A percentile compares a stretch with the other conserved stretches of the same genome.
These are phyloP conservation scores for Heliconius hortense DNA, from an alignment of 2,888 invertebrate species.

Conservation along the genomic window DNA sequence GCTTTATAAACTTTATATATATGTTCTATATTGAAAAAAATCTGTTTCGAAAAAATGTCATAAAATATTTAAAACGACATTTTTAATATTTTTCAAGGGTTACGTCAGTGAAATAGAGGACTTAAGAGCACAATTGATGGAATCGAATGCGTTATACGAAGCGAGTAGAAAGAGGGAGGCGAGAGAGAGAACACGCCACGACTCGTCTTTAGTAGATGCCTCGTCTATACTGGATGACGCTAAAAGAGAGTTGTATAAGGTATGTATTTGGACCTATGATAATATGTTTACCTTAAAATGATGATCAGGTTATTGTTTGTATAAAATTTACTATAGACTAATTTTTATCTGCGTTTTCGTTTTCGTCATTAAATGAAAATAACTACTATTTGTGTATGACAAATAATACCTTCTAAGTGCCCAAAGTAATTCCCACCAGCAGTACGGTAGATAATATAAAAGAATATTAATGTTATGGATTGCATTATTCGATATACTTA, in stretches of 20 bases:
- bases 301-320: background rate
- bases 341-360: too few relatives aligned
- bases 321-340: background rate
- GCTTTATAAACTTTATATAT: too few relatives aligned
- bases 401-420: too few relatives aligned
- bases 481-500: too few relatives aligned
- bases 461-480: too few relatives aligned
- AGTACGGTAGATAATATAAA: too few relatives aligned
- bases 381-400: too few relatives aligned
- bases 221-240: slow-evolving; percentile 85
- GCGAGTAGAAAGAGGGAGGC: slow-evolving; percentile 66
- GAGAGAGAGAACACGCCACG: slow-evolving; percentile 55
- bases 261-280: slow-evolving; percentile 37
- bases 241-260: slow-evolving; percentile 88
- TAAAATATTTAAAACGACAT: background rate
- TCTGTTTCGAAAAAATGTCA: background rate
- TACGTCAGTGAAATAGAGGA: slow-evolving; percentile 97
- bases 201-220: slow-evolving; percentile 67
- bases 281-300: background rate
- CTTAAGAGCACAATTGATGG: slow-evolving; percentile 92
- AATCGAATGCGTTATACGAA: slow-evolving; percentile 84
- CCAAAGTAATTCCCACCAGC: too few relatives aligned
- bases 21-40: too few relatives aligned
- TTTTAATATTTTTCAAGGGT: slow-evolving; percentile 66
- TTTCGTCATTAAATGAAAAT: too few relatives aligned